A percentile compares a stretch with the other conserved stretches of the same genome.
Conservation (phyloP, 2,113 vertebrate species). For the Prunella fulvescens region DNA sequence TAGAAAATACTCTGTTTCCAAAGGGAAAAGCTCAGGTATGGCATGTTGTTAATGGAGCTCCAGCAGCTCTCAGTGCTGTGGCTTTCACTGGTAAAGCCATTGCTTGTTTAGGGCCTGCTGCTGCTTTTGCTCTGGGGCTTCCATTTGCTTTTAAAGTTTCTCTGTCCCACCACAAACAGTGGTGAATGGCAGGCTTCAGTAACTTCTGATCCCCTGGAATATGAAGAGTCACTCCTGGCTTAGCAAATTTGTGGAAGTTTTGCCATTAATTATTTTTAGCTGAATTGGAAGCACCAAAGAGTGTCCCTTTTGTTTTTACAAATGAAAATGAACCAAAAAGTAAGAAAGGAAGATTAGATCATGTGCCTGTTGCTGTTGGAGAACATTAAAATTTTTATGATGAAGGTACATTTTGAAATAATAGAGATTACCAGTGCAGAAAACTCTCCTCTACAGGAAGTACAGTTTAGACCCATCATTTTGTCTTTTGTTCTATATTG, state of each 20-base stretch:
- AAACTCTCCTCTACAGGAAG: neutral
- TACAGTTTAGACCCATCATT: neutral
- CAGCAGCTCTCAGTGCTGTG: neutral
- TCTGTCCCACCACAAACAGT: rapidly evolving
- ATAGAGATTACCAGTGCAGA: neutral
- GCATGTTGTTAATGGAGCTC: neutral
- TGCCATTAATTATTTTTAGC: neutral
- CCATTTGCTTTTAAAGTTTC: neutral
- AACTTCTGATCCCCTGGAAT: neutral
- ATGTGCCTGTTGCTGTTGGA: neutral
- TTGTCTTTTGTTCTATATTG: neutral
- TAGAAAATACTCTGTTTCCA: neutral
- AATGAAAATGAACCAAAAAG: neutral
- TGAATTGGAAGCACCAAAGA: neutral
- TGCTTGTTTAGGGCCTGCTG: neutral
- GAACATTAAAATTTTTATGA: neutral
- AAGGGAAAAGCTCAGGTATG: neutral
- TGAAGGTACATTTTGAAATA: neutral
- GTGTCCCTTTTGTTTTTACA: neutral
- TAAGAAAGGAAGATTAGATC: neutral
- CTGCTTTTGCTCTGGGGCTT: neutral
- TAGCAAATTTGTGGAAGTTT: neutral
- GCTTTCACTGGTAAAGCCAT: neutral
- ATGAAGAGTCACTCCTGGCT: neutral
- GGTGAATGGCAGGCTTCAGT: neutral